Conservation (phyloP, 2,888 invertebrate species). For the Meteorus cinctellus region DNA sequence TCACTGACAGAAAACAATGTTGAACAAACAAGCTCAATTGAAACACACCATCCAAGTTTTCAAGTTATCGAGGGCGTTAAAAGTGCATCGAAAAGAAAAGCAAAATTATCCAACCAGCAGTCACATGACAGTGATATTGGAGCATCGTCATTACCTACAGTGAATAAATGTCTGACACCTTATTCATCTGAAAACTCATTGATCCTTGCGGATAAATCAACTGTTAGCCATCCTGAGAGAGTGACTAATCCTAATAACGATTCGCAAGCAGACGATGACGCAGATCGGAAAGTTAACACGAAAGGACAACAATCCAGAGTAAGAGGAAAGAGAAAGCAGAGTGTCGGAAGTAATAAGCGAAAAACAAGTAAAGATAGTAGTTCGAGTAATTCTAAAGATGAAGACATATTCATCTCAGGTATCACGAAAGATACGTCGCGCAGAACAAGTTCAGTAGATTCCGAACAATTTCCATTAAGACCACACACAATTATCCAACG, state of each 20-base stretch:
- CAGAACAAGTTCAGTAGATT: conserved; percentile 60
- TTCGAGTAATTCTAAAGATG: conserved; percentile 64
- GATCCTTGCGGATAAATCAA: conserved; percentile 58
- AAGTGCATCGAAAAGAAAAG: conserved; percentile 34
- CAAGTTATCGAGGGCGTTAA: conserved; percentile 18
- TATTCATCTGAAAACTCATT: conserved; percentile 48
- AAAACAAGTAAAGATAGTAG: conserved; percentile 65
- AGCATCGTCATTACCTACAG: neutral
- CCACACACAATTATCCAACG: conserved; percentile 63
- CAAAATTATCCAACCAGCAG: conserved; percentile 58
- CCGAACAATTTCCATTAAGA: conserved; percentile 52
- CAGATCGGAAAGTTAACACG: conserved; percentile 32
- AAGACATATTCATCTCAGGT: conserved; percentile 55
- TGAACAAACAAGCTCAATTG: neutral
- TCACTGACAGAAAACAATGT: neutral
- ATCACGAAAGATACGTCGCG: conserved; percentile 51
- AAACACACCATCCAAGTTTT: conserved; percentile 17
- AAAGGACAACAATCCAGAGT: conserved; percentile 45
- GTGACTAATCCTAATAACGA: conserved; percentile 62
- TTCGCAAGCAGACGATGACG: conserved; percentile 59
- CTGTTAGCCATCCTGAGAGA: conserved; percentile 15
- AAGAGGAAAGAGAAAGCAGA: conserved; percentile 56
- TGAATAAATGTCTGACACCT: neutral
- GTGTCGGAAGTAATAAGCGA: conserved; percentile 60
- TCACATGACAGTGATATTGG: conserved; percentile 56